Conservation (phyloP, 2,113 vertebrate genomes). For the Sturnira hondurensis region DNA sequence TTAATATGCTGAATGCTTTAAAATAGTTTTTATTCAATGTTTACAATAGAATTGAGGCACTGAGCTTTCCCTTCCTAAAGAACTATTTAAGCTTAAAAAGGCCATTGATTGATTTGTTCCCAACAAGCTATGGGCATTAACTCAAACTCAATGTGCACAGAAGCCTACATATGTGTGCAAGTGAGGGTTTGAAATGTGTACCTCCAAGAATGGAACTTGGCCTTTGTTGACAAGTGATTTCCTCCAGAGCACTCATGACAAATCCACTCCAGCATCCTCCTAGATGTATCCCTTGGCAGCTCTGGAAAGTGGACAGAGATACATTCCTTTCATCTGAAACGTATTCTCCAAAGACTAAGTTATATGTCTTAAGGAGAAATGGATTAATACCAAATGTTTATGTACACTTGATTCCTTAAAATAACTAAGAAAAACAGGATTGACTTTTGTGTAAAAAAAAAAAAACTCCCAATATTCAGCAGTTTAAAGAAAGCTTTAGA, state of each 20-base stretch:
- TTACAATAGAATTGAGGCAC: constrained; percentile 42
- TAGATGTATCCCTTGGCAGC: not conserved
- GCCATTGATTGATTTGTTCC: constrained; percentile 59
- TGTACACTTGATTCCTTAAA: constrained; percentile 18
- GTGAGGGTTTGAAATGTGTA: constrained; percentile 39
- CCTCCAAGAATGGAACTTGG: constrained; percentile 28
- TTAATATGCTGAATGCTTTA: constrained; percentile 29
- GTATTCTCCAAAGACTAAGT: constrained; percentile 16
- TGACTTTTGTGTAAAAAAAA: constrained; percentile 6
- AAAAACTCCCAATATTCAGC: not conserved
- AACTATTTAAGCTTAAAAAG: constrained; percentile 39
- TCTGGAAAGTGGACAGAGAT: constrained; percentile 28
- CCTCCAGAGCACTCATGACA: constrained; percentile 8
- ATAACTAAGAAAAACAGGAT: constrained; percentile 35
- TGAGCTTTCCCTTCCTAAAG: constrained; percentile 47
- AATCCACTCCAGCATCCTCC: not conserved
- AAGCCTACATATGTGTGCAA: not conserved
- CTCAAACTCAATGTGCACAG: not conserved
- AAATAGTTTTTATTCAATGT: constrained; percentile 40
- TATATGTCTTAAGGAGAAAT: not conserved
- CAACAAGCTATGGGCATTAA: constrained; percentile 39
- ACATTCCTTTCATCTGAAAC: not conserved
- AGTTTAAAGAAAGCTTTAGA: constrained; percentile 44
- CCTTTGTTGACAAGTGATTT: constrained; percentile 34
- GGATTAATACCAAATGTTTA: constrained; percentile 22